phyloP scores from a whole-genome alignment of 2,797 vertebrate genomes.

The Coluber constrictor region DNA sequence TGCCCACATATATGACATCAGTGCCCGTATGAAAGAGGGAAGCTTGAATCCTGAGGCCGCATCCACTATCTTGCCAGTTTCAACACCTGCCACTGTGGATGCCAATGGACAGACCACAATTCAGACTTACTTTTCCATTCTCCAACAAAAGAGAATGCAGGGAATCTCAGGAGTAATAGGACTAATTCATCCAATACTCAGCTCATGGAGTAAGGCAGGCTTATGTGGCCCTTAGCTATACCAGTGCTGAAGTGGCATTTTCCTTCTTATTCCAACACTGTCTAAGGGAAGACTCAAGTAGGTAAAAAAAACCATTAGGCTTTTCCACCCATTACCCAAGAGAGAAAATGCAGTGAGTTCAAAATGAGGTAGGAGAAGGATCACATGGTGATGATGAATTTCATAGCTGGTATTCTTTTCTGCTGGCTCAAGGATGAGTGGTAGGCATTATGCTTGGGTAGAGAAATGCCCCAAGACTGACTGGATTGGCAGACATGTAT shows the following conservation, averaged over 20 bases:
- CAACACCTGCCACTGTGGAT: neutral
- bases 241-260: neutral
- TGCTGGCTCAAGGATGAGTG: neutral
- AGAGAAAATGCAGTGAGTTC: neutral
- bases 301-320: neutral
- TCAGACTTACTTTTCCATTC: neutral
- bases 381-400: neutral
- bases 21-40: neutral
- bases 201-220: neutral
- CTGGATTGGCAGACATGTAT: neutral
- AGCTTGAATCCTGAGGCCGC: neutral
- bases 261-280: neutral
- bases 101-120: neutral
- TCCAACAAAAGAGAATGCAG: neutral
- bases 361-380: neutral
- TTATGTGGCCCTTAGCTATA: neutral
- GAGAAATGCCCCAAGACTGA: neutral
- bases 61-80: neutral
- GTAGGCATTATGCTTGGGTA: neutral
- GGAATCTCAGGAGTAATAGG: neutral
- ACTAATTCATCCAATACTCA: neutral
- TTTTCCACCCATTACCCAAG: neutral
- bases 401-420: neutral
- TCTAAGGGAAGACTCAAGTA: neutral
- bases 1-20: neutral